phyloP scores from a whole-genome alignment of 2,113 vertebrate species.

The Leucopternis melanops region DNA sequence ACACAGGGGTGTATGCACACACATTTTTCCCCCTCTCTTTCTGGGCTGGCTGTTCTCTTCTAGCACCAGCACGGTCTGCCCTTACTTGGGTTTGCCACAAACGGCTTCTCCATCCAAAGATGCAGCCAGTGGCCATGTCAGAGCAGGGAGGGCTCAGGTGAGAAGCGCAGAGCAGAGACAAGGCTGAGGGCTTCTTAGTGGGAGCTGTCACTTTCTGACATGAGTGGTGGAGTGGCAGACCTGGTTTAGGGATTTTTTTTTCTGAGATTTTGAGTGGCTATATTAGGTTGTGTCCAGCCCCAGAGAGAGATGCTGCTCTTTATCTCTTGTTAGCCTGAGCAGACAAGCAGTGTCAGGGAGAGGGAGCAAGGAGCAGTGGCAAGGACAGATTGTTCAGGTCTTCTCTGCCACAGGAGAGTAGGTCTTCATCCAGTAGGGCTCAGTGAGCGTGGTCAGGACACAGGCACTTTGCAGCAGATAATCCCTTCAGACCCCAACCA shows the following conservation, averaged over 20 bases:
- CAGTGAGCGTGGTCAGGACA: background rate
- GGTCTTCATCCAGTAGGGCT: background rate
- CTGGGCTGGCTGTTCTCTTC: background rate
- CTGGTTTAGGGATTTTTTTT: background rate
- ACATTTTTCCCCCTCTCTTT: background rate
- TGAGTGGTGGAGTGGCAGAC: background rate
- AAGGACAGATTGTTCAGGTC: background rate
- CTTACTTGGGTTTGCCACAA: background rate
- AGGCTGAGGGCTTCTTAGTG: background rate
- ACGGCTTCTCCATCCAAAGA: fast-evolving
- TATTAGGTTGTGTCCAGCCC: background rate
- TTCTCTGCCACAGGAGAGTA: background rate
- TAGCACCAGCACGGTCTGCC: fast-evolving
- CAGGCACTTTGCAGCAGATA: background rate
- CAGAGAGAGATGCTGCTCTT: background rate
- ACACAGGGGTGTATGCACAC: fast-evolving
- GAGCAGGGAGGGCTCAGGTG: background rate
- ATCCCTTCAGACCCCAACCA: background rate
- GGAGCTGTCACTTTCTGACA: background rate
- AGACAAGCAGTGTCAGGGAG: background rate
- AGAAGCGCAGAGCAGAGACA: background rate
- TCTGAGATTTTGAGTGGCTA: background rate
- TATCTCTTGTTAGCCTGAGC: background rate
- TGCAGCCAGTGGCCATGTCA: fast-evolving
- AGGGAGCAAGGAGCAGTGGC: background rate